Evolutionary conservation across 2,113 vertebrate genomes (phyloP).

Genomic region (Pomatostomus ruficeps): DNA sequence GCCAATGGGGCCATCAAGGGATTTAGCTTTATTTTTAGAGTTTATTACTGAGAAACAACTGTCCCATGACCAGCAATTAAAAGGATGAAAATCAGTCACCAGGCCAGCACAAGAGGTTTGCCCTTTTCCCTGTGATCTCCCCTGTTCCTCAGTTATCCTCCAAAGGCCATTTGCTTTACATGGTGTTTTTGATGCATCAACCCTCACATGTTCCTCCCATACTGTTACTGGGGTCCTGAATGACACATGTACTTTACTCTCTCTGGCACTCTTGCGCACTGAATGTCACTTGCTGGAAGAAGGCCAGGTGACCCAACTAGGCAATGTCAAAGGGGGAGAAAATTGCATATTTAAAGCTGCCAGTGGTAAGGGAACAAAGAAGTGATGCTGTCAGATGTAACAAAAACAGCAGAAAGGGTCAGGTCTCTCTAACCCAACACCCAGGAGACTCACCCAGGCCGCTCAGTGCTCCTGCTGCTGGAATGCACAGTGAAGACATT

Average conservation of each 20-base stretch:
- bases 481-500: conserved; percentile 89
- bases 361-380: background rate
- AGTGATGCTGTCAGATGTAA: background rate
- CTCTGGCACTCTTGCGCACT: background rate
- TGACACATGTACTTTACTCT: background rate
- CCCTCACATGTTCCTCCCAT: background rate
- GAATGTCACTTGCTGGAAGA: background rate
- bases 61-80: background rate
- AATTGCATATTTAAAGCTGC: background rate
- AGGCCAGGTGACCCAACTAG: background rate
- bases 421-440: background rate
- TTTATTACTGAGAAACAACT: background rate
- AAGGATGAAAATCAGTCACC: background rate
- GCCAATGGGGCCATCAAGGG: background rate
- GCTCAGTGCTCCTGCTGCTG: conserved; percentile 81
- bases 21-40: conserved; percentile 9
- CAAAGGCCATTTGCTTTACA: background rate
- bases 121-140: background rate
- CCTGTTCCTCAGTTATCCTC: background rate
- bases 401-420: background rate
- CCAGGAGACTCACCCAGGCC: conserved; percentile 83
- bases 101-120: background rate
- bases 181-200: background rate
- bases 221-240: background rate
- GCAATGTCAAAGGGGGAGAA: background rate